A percentile compares a stretch with the other conserved stretches of the same genome.
These are phyloP conservation scores for Arizona elegans DNA, from an alignment of 2,113 vertebrate species.

Conservation along the genomic window DNA sequence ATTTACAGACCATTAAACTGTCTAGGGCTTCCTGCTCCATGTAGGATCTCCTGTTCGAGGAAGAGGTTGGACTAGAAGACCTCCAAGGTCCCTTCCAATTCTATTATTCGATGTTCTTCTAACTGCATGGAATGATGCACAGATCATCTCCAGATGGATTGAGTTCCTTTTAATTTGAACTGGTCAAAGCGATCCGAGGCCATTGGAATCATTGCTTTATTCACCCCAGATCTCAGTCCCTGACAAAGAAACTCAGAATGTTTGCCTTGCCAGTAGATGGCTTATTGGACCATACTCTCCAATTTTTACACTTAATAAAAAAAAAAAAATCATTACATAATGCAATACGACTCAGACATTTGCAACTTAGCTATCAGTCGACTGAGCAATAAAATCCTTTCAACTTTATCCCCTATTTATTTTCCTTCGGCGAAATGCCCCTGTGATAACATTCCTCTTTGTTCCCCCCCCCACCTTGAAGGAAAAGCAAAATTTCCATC, in stretches of 20 bases:
- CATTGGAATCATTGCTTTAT: not conserved
- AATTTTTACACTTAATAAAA: not conserved
- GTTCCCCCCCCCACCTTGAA: not conserved
- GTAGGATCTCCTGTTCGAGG: too few relatives aligned
- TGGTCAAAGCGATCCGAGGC: not conserved
- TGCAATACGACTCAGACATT: not conserved
- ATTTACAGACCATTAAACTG: too few relatives aligned
- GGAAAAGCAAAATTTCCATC: conserved; percentile 18
- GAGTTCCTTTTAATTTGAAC: not conserved
- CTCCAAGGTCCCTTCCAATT: not conserved
- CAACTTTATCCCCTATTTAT: not conserved
- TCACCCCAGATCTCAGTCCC: not conserved
- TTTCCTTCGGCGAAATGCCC: conserved; percentile 19
- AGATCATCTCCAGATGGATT: not conserved
- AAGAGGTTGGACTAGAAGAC: not conserved
- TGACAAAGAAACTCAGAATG: not conserved
- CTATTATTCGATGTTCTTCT: not conserved
- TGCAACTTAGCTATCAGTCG: not conserved
- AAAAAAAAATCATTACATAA: not conserved
- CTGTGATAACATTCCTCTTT: conserved; percentile 12
- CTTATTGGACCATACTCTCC: not conserved
- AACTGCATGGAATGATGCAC: not conserved
- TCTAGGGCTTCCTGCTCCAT: not conserved
- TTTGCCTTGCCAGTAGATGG: not conserved
- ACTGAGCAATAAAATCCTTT: not conserved